phyloP scores from a whole-genome alignment of 2,113 vertebrate genomes.

The Epinephelus lanceolatus region DNA sequence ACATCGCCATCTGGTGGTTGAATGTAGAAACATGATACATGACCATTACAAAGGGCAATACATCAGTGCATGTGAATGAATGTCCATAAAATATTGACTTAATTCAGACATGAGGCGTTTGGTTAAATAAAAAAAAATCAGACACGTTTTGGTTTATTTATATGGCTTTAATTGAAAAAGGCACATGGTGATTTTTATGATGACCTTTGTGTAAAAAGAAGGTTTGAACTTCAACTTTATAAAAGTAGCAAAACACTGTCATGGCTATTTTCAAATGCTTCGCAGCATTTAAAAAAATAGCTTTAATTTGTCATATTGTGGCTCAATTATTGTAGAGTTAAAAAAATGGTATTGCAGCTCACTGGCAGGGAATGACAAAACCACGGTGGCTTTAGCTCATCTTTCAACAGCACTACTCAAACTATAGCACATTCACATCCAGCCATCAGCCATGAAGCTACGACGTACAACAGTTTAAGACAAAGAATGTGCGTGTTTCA shows the following conservation, averaged over 20 bases:
- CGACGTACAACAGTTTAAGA: background rate
- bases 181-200: constrained; percentile 17
- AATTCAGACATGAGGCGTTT: background rate
- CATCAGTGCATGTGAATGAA: background rate
- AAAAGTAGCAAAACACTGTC: background rate
- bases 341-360: background rate
- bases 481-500: background rate
- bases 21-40: background rate
- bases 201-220: background rate
- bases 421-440: background rate
- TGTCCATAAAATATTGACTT: background rate
- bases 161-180: constrained; percentile 40
- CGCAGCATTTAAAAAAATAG: background rate
- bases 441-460: background rate
- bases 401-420: background rate
- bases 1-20: constrained; percentile 2
- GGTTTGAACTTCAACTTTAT: background rate
- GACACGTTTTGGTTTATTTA: background rate
- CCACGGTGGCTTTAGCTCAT: background rate
- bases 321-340: background rate
- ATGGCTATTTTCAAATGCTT: background rate
- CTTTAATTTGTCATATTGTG: background rate
- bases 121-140: background rate
- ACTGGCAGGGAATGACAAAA: background rate
- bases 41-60: background rate